Evolutionary conservation across 2,888 invertebrate species (phyloP), one percentile per base, ranked within the genome.

Genomic region (Cryptosula pallasiana): DNA sequence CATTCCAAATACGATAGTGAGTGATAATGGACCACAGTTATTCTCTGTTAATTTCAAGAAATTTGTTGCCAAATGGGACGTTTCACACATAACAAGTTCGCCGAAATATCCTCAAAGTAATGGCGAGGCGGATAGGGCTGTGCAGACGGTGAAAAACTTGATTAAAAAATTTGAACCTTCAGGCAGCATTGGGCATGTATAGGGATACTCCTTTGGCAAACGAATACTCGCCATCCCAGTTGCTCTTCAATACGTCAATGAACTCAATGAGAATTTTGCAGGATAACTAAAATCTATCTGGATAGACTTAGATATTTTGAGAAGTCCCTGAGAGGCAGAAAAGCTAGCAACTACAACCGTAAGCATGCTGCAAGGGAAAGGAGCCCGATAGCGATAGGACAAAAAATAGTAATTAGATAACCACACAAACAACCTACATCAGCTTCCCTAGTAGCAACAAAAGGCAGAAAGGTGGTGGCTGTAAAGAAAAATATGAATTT

Each of bases 1-100:
- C 1, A 36, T 73, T 27, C 72, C 72, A 25, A 54, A 57, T 2
- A 25, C 35, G 32, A 35, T 73, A 2, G n/a, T 54, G 20, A 69
- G 55, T 27, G 72, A 73, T 25, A 73, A 73, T 45, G 73, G 72
- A 1, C 73, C 72, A 16, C 73, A 71, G 55, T 71, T 29, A 25
- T 1, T 34, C 5, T 20, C 36, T 32, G 2, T 3, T 29, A 36
- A 20, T 3, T 35, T 70, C 35, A 35, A 35, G 35, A 32, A 36
- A 35, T 70, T 70, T 35, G 35, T 36, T 2, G 2, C 3, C 3
- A 35, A 70, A 35, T 70, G 45, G 35, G 70, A 32, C 32, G 23
- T 70, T 36, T 35, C 32, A 20, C 70, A 70, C 35, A 35, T 70
- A 16, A 70, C 70, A 20, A 35, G 35, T 70, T 34, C 69, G 20